A percentile compares a stretch with the other conserved stretches of the same genome.
Evolutionary conservation across 2,888 invertebrate genomes (phyloP).

Genomic region (Cactoblastis cactorum): DNA sequence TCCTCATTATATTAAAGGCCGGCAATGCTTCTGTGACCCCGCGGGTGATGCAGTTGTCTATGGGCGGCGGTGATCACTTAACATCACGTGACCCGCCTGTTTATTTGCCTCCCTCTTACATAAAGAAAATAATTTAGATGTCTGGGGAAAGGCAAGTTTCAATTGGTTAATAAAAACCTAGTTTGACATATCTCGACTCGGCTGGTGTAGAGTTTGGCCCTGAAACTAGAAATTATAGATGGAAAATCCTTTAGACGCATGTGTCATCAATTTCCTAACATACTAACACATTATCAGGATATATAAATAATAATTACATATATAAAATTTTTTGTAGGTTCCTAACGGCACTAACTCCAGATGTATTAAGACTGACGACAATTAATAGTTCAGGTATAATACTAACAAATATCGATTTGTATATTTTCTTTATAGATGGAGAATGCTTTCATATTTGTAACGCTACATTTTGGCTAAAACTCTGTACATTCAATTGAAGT

Average conservation of each 20-base stretch:
- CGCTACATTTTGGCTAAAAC: constrained; percentile 43
- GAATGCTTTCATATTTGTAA: constrained; percentile 70
- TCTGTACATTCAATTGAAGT: constrained; percentile 29
- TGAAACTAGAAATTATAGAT: constrained; percentile 16
- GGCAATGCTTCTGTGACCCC: too few species aligned
- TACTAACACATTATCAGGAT: constrained; percentile 30
- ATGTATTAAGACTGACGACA: constrained; percentile 77
- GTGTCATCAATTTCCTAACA: constrained; percentile 39
- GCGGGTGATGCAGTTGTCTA: too few species aligned
- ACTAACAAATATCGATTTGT: constrained; percentile 43
- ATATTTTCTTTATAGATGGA: constrained; percentile 48
- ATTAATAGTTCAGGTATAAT: constrained; percentile 75
- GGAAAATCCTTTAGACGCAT: constrained; percentile 34
- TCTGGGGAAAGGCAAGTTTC: too few species aligned
- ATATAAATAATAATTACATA: constrained; percentile 19
- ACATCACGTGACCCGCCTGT: too few species aligned
- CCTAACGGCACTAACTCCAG: constrained; percentile 78
- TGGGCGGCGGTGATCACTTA: too few species aligned
- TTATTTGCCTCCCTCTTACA: too few species aligned
- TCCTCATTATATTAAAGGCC: too few species aligned
- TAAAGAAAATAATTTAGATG: too few species aligned
- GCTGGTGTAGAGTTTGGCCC: too few species aligned
- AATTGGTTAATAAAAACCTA: too few species aligned
- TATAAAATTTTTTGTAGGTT: constrained; percentile 68
- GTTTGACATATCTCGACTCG: too few species aligned